phyloP scores from a whole-genome alignment of 2,797 vertebrate genomes.

The Dallia pectoralis region DNA sequence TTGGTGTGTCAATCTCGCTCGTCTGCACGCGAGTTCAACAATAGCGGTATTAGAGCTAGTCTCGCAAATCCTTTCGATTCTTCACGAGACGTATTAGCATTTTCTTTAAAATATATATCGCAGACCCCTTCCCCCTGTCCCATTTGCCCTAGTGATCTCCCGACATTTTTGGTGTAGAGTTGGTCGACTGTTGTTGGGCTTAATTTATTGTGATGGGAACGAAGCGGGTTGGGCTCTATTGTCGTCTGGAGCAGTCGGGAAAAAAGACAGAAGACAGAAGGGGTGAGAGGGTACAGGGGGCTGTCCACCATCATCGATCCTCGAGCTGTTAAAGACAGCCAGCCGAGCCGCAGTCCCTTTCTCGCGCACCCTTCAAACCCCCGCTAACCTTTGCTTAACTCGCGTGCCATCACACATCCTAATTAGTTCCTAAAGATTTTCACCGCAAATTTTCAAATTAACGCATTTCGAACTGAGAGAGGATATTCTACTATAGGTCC shows the following conservation, averaged over 20 bases:
- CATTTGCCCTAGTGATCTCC: constrained; percentile 79
- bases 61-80: constrained; percentile 65
- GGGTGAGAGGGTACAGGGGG: constrained; percentile 22
- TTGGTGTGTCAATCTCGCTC: constrained; percentile 69
- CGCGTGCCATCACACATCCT: constrained; percentile 80
- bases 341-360: constrained; percentile 3
- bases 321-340: constrained; percentile 28
- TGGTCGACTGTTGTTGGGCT: constrained; percentile 68
- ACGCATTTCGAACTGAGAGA: constrained; percentile 50
- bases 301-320: constrained; percentile 58
- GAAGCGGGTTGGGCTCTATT: constrained; percentile 69
- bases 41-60: constrained; percentile 76
- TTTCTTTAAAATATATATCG: constrained; percentile 70
- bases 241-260: constrained; percentile 59
- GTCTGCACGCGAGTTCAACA: constrained; percentile 86
- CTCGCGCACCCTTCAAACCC: constrained; percentile 6
- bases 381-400: constrained; percentile 68
- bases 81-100: constrained; percentile 76
- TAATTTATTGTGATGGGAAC: constrained; percentile 83
- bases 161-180: constrained; percentile 75
- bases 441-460: constrained; percentile 76
- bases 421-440: constrained; percentile 70
- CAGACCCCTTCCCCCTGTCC: constrained; percentile 16
- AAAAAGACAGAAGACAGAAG: constrained; percentile 15
- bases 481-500: constrained; percentile 45